A percentile compares a stretch with the other conserved stretches of the same genome.
These are phyloP conservation scores for Camponotus vicinus DNA, from an alignment of 1,140 invertebrate species.

Conservation along the genomic window DNA sequence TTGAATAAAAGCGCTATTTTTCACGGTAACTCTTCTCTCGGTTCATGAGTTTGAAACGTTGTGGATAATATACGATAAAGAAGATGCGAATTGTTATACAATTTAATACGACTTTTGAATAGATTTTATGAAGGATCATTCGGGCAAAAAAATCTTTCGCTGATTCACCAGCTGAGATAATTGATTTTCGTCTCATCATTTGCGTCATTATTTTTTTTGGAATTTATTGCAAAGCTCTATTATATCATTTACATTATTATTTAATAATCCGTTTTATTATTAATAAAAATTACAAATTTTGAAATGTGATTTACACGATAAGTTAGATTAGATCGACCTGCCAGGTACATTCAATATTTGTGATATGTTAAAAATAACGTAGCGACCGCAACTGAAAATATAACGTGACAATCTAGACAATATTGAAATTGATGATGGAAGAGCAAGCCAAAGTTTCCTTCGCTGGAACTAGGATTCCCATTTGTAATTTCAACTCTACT, in stretches of 20 bases:
- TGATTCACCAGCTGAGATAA: not conserved
- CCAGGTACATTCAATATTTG: no score
- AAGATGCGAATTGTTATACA: not conserved
- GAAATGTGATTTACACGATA: not conserved
- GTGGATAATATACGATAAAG: not conserved
- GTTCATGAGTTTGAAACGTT: conserved; percentile 19
- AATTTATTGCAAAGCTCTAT: no score
- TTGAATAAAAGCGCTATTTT: conserved; percentile 50
- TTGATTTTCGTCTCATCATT: not conserved
- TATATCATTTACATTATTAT: no score
- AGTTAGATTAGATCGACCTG: not conserved
- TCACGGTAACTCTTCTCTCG: not conserved
- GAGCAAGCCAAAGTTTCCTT: not conserved
- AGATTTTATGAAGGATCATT: not conserved
- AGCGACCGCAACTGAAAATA: not conserved
- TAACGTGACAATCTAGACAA: not conserved
- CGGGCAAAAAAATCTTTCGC: not conserved
- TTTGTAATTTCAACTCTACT: not conserved
- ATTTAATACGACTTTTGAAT: not conserved
- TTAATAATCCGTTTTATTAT: no score
- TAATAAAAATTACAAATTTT: not conserved
- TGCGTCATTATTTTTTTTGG: no score
- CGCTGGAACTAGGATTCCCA: not conserved
- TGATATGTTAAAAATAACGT: no score
- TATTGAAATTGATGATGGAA: not conserved